Percentiles rank a stretch among this genome's conserved stretches.
Evolutionary conservation across 2,797 vertebrate genomes (phyloP).

Genomic region (Enteromius paludinosus): DNA sequence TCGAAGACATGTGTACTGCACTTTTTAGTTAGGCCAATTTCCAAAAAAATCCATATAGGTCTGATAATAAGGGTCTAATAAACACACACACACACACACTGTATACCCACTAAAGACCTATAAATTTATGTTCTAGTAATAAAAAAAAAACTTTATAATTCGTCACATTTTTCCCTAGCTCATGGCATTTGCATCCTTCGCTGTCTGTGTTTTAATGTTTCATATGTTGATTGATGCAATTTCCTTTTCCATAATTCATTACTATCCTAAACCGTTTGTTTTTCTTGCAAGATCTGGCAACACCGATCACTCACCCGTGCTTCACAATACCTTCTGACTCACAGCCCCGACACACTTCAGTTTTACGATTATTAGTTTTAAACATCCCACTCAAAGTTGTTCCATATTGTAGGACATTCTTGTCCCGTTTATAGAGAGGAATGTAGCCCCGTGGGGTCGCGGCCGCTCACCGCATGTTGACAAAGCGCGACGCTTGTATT

Average conservation of each 20-base stretch:
- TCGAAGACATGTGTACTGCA: no score
- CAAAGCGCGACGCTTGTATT: conserved; percentile 60
- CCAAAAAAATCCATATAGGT: not conserved
- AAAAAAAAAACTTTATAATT: not conserved
- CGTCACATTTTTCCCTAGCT: not conserved
- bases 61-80: not conserved
- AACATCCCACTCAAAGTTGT: not conserved
- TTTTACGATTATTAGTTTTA: conserved; percentile 35
- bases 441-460: conserved; percentile 3
- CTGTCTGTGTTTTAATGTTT: not conserved
- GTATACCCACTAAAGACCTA: no score
- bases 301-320: not conserved
- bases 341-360: not conserved
- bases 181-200: not conserved
- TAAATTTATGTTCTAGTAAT: not conserved
- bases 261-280: not conserved
- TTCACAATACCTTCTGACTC: conserved; percentile 24
- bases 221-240: not conserved
- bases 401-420: not conserved
- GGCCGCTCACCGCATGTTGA: conserved; percentile 61
- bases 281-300: not conserved
- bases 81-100: no score
- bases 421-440: not conserved
- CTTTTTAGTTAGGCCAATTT: not conserved
- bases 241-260: not conserved